phyloP scores from a whole-genome alignment of 1,140 invertebrate species.

The Panagrolaimus sp. region DNA sequence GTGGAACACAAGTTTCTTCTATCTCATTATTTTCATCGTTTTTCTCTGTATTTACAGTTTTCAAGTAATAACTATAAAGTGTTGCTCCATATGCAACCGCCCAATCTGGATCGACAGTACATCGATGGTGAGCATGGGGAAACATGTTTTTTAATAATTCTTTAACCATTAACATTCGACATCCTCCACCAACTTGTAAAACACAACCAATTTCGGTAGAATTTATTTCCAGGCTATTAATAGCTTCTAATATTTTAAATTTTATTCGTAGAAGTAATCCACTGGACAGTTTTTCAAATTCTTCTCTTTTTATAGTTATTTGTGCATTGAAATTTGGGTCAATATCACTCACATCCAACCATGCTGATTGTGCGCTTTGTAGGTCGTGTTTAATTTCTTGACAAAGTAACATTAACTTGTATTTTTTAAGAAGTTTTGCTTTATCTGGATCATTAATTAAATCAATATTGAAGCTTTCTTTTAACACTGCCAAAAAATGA shows the following conservation, averaged over 20 bases:
- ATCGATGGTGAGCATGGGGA: too few species aligned
- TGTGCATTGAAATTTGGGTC: too few species aligned
- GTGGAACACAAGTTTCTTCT: too few species aligned
- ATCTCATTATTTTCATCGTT: too few species aligned
- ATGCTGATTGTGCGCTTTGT: constrained; percentile 82
- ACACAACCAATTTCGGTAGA: too few species aligned
- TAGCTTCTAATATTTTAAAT: constrained; percentile 87
- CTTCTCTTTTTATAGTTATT: too few species aligned
- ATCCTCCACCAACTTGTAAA: too few species aligned
- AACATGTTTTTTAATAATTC: constrained; percentile 78
- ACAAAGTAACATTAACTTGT: constrained; percentile 81
- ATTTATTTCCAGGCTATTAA: constrained; percentile 67
- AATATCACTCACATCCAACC: constrained; percentile 69
- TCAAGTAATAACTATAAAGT: constrained; percentile 63
- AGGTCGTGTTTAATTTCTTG: constrained; percentile 87
- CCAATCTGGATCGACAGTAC: constrained; percentile 52
- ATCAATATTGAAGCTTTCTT: constrained; percentile 90
- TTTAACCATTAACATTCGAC: constrained; percentile 76
- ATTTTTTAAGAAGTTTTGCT: constrained; percentile 57
- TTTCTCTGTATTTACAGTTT: too few species aligned
- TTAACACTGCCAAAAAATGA: constrained; percentile 64
- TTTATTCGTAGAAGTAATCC: constrained; percentile 88
- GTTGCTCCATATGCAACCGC: constrained; percentile 61
- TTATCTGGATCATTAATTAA: constrained; percentile 62
- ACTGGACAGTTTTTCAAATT: constrained; percentile 61